phyloP scores from a whole-genome alignment of 2,888 invertebrate species.

The Epirrhoe tristata region DNA sequence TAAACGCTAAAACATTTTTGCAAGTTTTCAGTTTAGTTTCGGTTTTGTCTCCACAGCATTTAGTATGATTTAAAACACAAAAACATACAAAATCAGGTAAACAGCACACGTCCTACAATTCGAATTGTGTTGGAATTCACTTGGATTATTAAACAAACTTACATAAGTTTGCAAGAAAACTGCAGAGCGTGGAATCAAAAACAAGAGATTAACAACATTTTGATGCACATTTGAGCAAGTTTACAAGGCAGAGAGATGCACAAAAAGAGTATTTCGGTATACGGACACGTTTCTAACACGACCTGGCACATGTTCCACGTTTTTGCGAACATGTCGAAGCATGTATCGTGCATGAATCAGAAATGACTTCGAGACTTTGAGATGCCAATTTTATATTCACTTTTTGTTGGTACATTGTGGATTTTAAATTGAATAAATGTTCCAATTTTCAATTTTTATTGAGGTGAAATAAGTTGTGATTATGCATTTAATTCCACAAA shows the following conservation, averaged over 20 bases:
- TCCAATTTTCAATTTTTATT: not conserved
- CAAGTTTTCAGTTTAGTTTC: no score
- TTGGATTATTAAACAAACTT: conserved; percentile 27
- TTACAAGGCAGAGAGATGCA: conserved; percentile 16
- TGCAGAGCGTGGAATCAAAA: conserved; percentile 31
- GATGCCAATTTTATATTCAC: conserved; percentile 35
- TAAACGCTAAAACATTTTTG: no score
- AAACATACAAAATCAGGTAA: conserved; percentile 8
- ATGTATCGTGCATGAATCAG: conserved; percentile 67
- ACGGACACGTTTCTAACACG: conserved; percentile 60
- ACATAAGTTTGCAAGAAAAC: conserved; percentile 18
- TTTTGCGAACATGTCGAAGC: conserved; percentile 60
- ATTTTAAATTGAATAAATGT: not conserved
- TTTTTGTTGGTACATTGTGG: conserved; percentile 17
- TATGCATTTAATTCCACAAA: no score
- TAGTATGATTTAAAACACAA: conserved; percentile 7
- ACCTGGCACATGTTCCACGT: conserved; percentile 50
- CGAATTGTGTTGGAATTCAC: conserved; percentile 26
- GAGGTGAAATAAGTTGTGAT: no score
- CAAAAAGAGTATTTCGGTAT: conserved; percentile 29
- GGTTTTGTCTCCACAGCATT: no score
- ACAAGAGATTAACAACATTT: conserved; percentile 35
- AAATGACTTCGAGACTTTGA: conserved; percentile 53
- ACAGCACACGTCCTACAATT: conserved; percentile 26
- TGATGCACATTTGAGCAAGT: conserved; percentile 21